phyloP scores from a whole-genome alignment of 2,888 invertebrate genomes.

The Drosophila affinis region DNA sequence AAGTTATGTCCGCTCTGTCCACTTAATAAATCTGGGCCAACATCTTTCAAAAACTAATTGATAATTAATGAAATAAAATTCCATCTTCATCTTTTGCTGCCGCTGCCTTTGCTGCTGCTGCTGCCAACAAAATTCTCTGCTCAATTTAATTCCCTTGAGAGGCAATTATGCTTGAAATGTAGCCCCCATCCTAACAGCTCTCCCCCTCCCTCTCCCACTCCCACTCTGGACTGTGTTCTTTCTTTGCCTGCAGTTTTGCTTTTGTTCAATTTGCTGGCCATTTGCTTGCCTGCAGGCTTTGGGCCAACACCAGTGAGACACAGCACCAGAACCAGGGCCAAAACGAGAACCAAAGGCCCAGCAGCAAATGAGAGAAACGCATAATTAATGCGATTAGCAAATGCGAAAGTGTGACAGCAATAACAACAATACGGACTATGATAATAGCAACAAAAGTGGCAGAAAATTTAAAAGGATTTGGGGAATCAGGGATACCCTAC shows the following conservation, averaged over 20 bases:
- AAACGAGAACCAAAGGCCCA: constrained; percentile 55
- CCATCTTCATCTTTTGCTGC: constrained; percentile 46
- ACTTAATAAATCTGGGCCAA: constrained; percentile 63
- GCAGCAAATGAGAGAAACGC: constrained; percentile 67
- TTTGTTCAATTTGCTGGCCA: constrained; percentile 72
- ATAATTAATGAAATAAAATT: constrained; percentile 75
- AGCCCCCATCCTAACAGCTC: constrained; percentile 14
- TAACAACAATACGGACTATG: constrained; percentile 55
- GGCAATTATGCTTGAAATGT: constrained; percentile 64
- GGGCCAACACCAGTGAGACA: constrained; percentile 6
- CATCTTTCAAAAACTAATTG: constrained; percentile 77
- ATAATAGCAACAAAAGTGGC: constrained; percentile 19
- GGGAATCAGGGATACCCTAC: constrained; percentile 14
- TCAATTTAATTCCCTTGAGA: constrained; percentile 71
- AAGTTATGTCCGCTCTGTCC: constrained; percentile 41
- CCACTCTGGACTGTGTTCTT: neutral
- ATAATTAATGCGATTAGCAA: constrained; percentile 78
- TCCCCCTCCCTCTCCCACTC: constrained; percentile 1
- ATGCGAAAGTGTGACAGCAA: constrained; percentile 72
- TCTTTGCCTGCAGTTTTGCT: constrained; percentile 65
- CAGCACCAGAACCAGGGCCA: neutral
- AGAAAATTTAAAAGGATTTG: too few species aligned
- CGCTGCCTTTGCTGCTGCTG: constrained; percentile 22
- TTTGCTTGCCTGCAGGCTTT: constrained; percentile 65
- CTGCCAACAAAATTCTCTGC: constrained; percentile 43